These are phyloP conservation scores for Fratercula arctica DNA, from an alignment of 2,797 vertebrate species.

Conservation along the genomic window DNA sequence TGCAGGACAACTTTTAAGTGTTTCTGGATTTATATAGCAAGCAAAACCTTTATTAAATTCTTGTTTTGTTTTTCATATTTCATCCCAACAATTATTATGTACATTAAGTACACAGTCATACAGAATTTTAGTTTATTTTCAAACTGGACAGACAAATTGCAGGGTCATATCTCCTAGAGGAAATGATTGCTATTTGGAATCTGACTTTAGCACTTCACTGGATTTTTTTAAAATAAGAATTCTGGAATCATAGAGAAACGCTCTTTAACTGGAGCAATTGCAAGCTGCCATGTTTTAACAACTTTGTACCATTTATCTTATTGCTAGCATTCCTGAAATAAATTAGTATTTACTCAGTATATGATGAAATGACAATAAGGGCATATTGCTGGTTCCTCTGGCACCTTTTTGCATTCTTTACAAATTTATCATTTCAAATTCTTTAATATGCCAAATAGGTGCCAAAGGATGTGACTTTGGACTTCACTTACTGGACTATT, in stretches of 20 bases:
- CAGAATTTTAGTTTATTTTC: background rate
- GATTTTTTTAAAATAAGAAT: background rate
- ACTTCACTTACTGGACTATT: background rate
- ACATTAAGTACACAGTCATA: background rate
- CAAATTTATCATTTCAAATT: background rate
- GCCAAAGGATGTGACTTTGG: background rate
- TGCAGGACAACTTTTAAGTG: background rate
- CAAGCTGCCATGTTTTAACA: background rate
- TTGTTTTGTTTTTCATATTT: background rate
- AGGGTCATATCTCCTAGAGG: background rate
- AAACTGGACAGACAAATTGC: background rate
- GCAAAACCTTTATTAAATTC: background rate
- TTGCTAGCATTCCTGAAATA: background rate
- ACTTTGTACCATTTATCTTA: background rate
- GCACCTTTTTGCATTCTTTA: background rate
- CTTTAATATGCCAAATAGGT: background rate
- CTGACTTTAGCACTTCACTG: background rate
- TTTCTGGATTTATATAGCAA: background rate
- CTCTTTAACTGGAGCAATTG: background rate
- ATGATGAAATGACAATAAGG: background rate
- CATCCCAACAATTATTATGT: background rate
- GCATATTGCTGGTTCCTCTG: background rate
- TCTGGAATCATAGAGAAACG: background rate
- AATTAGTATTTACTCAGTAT: background rate
- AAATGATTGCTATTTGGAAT: background rate